These are phyloP conservation scores for Pinctada fucata DNA, from an alignment of 2,888 invertebrate genomes.

Conservation along the genomic window DNA sequence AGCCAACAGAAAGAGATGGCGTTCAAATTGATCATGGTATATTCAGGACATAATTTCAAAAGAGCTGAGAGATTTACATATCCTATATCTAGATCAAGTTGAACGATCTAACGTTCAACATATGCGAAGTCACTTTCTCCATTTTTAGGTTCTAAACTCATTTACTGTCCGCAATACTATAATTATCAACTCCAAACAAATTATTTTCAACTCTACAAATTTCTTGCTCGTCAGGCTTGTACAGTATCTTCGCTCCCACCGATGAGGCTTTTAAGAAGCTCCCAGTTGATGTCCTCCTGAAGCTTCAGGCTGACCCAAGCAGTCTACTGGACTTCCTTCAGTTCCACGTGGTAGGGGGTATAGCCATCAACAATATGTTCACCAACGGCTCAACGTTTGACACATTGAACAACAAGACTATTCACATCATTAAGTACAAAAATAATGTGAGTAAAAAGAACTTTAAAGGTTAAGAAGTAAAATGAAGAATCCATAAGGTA, in stretches of 20 bases:
- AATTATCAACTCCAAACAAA: too few relatives aligned
- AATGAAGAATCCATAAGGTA: background rate
- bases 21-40: too few relatives aligned
- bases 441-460: constrained; percentile 12
- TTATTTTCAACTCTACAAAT: too few relatives aligned
- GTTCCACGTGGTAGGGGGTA: constrained; percentile 53
- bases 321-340: constrained; percentile 39
- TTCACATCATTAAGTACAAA: constrained; percentile 13
- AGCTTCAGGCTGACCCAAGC: constrained; percentile 31
- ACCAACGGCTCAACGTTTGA: constrained; percentile 24
- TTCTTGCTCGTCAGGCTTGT: too few relatives aligned
- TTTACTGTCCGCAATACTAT: too few relatives aligned
- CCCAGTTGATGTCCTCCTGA: constrained; percentile 25
- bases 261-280: constrained; percentile 50
- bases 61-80: too few relatives aligned
- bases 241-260: constrained; percentile 50
- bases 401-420: background rate
- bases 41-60: too few relatives aligned
- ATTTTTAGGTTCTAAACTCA: too few relatives aligned
- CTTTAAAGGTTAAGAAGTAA: background rate
- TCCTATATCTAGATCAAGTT: too few relatives aligned
- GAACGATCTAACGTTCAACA: too few relatives aligned
- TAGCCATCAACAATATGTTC: constrained; percentile 34
- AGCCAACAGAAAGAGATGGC: too few relatives aligned
- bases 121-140: too few relatives aligned